Conservation (phyloP, 2,888 invertebrate species). For the Phyllotreta striolata region DNA sequence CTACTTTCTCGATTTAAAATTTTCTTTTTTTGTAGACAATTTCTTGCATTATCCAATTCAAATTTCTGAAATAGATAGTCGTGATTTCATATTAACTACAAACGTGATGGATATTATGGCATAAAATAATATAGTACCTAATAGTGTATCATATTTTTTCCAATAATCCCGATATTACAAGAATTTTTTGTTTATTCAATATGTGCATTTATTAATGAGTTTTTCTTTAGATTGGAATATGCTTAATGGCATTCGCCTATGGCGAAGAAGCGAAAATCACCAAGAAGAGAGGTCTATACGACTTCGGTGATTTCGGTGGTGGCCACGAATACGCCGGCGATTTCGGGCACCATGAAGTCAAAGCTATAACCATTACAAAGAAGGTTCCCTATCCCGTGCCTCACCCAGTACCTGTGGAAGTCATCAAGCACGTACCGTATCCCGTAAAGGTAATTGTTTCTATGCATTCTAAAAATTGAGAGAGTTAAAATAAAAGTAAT, state of each 20-base stretch:
- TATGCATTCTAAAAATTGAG: not conserved
- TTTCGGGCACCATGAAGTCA: constrained; percentile 44
- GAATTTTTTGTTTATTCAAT: not conserved
- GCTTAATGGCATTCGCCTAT: constrained; percentile 22
- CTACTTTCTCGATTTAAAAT: too few species aligned
- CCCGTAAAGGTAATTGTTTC: constrained; percentile 62
- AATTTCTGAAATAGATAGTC: too few species aligned
- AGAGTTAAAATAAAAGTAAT: constrained; percentile 3
- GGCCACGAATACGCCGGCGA: constrained; percentile 39
- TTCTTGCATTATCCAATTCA: too few species aligned
- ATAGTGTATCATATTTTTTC: too few species aligned
- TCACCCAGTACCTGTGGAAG: constrained; percentile 64
- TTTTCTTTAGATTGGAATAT: constrained; percentile 26
- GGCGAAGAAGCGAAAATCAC: constrained; percentile 41
- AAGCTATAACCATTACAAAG: constrained; percentile 51
- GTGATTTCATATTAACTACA: too few species aligned
- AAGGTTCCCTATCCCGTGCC: constrained; percentile 61
- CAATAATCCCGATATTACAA: too few species aligned
- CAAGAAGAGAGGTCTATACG: constrained; percentile 44
- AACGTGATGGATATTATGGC: too few species aligned
- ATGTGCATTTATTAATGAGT: constrained; percentile 3
- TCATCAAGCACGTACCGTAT: constrained; percentile 64
- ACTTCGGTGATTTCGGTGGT: constrained; percentile 41
- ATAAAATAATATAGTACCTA: too few species aligned
- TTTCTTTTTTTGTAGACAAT: too few species aligned